Percentiles rank a stretch among this genome's conserved stretches.
These are phyloP conservation scores for Premnoplex brunnescens DNA, from an alignment of 2,797 vertebrate species.

Conservation along the genomic window DNA sequence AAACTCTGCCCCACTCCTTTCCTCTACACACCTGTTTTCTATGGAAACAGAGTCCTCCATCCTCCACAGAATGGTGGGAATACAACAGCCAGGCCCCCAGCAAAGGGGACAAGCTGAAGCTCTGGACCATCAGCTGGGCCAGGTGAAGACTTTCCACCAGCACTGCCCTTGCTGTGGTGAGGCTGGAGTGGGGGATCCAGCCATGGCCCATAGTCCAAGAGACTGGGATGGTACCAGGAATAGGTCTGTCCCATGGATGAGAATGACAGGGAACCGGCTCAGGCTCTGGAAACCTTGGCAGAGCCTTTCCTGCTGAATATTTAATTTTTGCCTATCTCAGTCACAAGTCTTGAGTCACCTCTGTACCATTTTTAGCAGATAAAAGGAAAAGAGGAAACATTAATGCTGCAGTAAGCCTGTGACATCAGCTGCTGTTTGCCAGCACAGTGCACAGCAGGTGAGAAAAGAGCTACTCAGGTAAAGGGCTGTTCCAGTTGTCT, in stretches of 20 bases:
- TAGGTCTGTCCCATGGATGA: rapidly evolving
- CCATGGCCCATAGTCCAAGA: background rate
- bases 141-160: constrained; percentile 84
- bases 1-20: background rate
- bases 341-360: background rate
- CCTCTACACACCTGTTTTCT: background rate
- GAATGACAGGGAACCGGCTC: background rate
- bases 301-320: background rate
- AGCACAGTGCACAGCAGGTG: background rate
- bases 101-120: constrained; percentile 81
- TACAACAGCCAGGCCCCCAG: constrained; percentile 76
- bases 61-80: constrained; percentile 81
- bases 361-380: background rate
- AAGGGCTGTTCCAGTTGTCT: background rate
- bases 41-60: background rate
- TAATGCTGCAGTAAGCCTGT: background rate
- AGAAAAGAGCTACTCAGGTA: background rate
- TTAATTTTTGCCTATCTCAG: background rate
- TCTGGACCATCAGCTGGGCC: constrained; percentile 81
- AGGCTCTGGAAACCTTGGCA: background rate
- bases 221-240: background rate
- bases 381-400: background rate
- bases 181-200: background rate
- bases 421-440: background rate
- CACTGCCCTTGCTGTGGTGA: constrained; percentile 83